Base-by-base conservation (phyloP, 2,797 vertebrate genomes). In the Sebastes hubbsi region DNA sequence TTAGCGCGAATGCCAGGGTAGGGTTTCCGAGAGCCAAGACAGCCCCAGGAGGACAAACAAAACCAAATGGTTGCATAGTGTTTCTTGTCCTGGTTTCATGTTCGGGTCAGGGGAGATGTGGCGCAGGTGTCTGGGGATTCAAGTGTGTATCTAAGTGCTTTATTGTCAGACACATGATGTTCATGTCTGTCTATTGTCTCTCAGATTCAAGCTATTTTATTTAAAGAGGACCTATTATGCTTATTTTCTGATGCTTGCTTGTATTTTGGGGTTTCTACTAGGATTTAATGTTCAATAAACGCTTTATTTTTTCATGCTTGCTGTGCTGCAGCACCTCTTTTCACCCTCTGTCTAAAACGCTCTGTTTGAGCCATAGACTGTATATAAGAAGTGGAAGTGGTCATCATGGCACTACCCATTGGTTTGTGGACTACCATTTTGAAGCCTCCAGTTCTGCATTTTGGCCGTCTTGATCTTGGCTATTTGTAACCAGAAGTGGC, bases 61-160 rank as follows among this genome's bases (percentile, higher is more conserved):
- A 93, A 88, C 90, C 85, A 90, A 93, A 93, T 77, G 86, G 90
- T 84, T 85, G 87, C 89, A 29, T 90, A 75, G 73, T 87, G 89
- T 90, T 90, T 90, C 90, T 90, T 86, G 76, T 91, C 69, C 75
- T 62, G 92, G 92, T 87, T 90, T 94, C 78, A 81, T 90, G 90
- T 93, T 92, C 78, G 3, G 91, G 88, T 90, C 91, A 93, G 74
- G 80, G 81, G 87, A 90, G 84, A 86, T 75, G 75, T 77, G 74
- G 52, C 66, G 76, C 80, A 86, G 81, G 86, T 84, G 89, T 91
- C 80, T 75, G 61, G 87, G 75, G 80, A 88, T 79, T 82, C 61
- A 83, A 75, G 52, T 79, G 52, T 56, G 75, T 72, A 16, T 86
- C 72, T 67, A 18, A 74, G 60, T 78, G 80, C 65, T 72, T 70